These are phyloP conservation scores for Drosophila nasuta DNA, from an alignment of 1,140 invertebrate species.

Conservation along the genomic window DNA sequence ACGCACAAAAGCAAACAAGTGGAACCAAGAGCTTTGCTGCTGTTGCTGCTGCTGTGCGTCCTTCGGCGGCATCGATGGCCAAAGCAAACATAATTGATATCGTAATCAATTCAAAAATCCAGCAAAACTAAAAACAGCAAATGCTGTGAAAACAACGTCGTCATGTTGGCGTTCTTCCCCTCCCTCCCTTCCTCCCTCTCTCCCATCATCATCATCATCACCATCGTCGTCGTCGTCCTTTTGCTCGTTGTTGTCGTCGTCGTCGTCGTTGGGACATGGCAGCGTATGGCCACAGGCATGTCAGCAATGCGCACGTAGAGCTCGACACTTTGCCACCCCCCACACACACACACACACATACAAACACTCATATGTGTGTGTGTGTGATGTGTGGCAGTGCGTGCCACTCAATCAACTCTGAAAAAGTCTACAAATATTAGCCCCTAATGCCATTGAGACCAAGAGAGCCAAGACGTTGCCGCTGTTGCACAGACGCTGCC, in stretches of 20 bases:
- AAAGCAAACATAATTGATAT: conserved; percentile 83
- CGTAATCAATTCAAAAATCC: conserved; percentile 84
- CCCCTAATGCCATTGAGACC: conserved; percentile 83
- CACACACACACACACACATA: conserved; percentile 1
- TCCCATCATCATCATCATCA: conserved; percentile 31
- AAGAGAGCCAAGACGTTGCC: conserved; percentile 57
- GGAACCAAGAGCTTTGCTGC: conserved; percentile 21
- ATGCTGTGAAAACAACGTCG: conserved; percentile 72
- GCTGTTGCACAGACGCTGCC: conserved; percentile 33
- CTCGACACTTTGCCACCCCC: conserved; percentile 28
- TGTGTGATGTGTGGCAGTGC: conserved; percentile 68
- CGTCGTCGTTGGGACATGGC: conserved; percentile 33
- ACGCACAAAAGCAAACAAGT: conserved; percentile 77
- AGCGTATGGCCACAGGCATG: conserved; percentile 63
- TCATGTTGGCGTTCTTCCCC: neutral
- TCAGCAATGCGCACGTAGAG: conserved; percentile 54
- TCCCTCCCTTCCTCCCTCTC: too few relatives aligned
- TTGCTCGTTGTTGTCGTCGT: neutral
- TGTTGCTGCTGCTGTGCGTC: neutral
- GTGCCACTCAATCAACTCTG: conserved; percentile 83
- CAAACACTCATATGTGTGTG: conserved; percentile 32
- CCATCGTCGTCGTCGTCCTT: neutral
- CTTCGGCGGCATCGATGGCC: conserved; percentile 55
- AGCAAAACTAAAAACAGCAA: conserved; percentile 78
- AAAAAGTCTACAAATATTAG: conserved; percentile 84